Percentiles rank a stretch among this genome's conserved stretches.
phyloP scores from a whole-genome alignment of 1,140 invertebrate genomes.

The Halictus rubicundus region DNA sequence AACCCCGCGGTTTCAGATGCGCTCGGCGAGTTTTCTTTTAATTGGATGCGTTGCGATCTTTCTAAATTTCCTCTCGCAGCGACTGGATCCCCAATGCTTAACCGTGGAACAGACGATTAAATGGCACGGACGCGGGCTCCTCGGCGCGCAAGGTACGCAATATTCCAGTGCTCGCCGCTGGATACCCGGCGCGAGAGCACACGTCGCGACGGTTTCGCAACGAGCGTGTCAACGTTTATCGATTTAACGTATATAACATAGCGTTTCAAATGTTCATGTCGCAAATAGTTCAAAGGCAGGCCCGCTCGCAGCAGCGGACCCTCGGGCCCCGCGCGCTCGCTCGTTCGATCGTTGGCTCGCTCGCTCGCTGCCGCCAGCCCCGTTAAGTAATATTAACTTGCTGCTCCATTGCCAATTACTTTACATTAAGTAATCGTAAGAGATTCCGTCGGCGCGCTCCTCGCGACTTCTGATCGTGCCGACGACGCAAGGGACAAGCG shows the following conservation, averaged over 20 bases:
- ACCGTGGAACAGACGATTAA: constrained; percentile 11
- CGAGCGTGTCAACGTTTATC: constrained; percentile 61
- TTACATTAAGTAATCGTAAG: constrained; percentile 63
- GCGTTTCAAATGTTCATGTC: constrained; percentile 37
- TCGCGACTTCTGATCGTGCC: constrained; percentile 62
- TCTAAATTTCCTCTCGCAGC: too few relatives aligned
- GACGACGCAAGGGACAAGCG: constrained; percentile 61
- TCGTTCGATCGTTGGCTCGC: too few relatives aligned
- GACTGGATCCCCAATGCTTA: not conserved
- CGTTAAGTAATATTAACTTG: constrained; percentile 62
- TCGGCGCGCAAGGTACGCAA: constrained; percentile 10
- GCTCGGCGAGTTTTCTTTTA: too few relatives aligned
- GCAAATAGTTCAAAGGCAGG: constrained; percentile 34
- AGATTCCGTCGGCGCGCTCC: constrained; percentile 45
- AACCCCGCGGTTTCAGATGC: not conserved
- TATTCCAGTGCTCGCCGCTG: not conserved
- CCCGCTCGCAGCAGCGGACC: not conserved
- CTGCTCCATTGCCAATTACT: constrained; percentile 58
- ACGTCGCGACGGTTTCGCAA: constrained; percentile 53
- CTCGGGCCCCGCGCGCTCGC: not conserved
- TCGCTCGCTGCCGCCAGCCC: not conserved
- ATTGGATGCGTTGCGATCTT: too few relatives aligned
- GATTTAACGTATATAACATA: constrained; percentile 48
- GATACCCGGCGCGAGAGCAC: constrained; percentile 22
- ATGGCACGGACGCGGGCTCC: not conserved